Base-by-base conservation (phyloP, 2,797 vertebrate species). In the Apogon hyalosoma region DNA sequence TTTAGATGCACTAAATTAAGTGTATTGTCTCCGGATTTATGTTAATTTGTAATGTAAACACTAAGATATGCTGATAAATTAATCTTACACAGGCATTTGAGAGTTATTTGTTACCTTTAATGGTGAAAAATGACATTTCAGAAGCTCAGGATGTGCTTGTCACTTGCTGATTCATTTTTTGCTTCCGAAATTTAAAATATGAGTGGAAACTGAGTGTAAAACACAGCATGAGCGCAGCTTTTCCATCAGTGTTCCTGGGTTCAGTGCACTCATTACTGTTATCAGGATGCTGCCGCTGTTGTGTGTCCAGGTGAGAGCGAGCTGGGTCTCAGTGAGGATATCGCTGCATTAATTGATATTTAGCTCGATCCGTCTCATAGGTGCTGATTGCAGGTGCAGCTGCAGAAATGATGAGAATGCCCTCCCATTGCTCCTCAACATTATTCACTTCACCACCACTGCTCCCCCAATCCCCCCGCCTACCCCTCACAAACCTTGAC, bases 261-360 rank as follows among this genome's bases (percentile, higher is more conserved):
- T 64, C 46, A 47, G 36, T n/a, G 0, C 42, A n/a, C 42, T 68
- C 77, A 24, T 77, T 68, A 47, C 68, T 51, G 54, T 56, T 69
- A 76, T 77, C 76, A 76, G 74, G 18, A 47, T 21, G 48, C 59
- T 50, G 55, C 55, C 33, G 66, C 65, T 42, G 31, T 5, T 24
- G 61, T 24, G 72, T 45, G 55, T 66, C 60, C 71, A 71, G 50
- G 55, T 81, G 82, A 80, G 66, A 60, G 61, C 2, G 18, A 65
- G 64, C 24, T 3, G n/a, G 41, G 46, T 67, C 66, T 82, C 80
- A 3, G 6, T 3, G 60, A 77, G 80, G 64, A 78, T 66, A 63
- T 70, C 47, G 3, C 42, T 6, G 74, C 87, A 84, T 87, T 83
- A 87, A 88, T 88, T 87, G 86, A 82, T 73, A 80, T 87, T 89